Evolutionary conservation across 2,113 vertebrate species (phyloP).

Genomic region (Macquaria australasica): DNA sequence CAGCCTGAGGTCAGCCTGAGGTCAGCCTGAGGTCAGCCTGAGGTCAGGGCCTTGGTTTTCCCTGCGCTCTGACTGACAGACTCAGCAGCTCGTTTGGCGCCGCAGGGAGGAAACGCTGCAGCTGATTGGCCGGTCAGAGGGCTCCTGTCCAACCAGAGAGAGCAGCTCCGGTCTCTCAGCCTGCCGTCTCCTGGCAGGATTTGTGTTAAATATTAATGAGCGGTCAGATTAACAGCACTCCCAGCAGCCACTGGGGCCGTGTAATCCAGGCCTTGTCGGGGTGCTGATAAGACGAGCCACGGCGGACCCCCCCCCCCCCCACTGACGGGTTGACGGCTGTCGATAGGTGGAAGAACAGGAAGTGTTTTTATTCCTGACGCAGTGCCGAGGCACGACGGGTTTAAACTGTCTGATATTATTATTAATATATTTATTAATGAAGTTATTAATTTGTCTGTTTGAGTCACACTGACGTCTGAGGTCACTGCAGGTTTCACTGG

Average conservation of each 20-base stretch:
- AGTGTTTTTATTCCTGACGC: not conserved
- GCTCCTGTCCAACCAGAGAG: constrained; percentile 20
- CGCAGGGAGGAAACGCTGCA: constrained; percentile 21
- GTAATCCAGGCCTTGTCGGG: constrained; percentile 79
- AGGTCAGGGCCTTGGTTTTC: not conserved
- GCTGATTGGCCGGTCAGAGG: constrained; percentile 44
- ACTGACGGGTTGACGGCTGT: not conserved
- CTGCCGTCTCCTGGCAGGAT: constrained; percentile 66
- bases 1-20: too few relatives aligned
- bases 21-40: constrained; percentile 1
- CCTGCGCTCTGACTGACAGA: constrained; percentile 39
- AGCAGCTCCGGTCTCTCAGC: not conserved
- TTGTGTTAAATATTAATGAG: constrained; percentile 81
- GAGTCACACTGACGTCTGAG: too few relatives aligned
- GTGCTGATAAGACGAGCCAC: constrained; percentile 69
- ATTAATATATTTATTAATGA: too few relatives aligned
- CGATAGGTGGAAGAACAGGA: constrained; percentile 5
- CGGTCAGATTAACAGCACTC: constrained; percentile 80
- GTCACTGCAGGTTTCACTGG: too few relatives aligned
- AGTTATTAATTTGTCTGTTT: too few relatives aligned
- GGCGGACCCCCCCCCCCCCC: not conserved
- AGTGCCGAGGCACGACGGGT: too few relatives aligned
- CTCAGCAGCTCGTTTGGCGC: constrained; percentile 11
- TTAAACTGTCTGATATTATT: too few relatives aligned
- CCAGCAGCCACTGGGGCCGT: constrained; percentile 74